phyloP scores from a whole-genome alignment of 2,888 invertebrate genomes.

The Monochamus alternatus region DNA sequence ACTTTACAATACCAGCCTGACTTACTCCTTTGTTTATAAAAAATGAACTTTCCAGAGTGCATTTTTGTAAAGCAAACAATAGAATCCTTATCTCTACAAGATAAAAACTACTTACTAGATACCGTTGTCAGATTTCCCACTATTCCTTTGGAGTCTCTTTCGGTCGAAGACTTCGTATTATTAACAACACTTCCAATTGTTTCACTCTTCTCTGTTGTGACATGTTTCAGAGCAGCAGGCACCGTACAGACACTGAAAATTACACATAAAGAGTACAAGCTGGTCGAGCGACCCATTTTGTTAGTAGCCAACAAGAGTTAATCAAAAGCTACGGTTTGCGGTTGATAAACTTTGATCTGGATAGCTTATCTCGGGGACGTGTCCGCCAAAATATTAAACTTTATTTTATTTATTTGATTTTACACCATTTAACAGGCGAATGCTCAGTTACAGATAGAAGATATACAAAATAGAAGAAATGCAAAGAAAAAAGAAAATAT shows the following conservation, averaged over 20 bases:
- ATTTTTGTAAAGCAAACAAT: too few species aligned
- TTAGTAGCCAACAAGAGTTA: neutral
- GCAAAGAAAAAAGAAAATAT: too few species aligned
- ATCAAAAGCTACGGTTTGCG: conserved; percentile 6
- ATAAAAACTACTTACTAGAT: conserved; percentile 21
- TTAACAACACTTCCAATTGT: conserved; percentile 2
- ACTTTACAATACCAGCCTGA: too few species aligned
- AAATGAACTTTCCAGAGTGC: too few species aligned
- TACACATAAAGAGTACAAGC: conserved; percentile 2
- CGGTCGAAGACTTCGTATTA: neutral
- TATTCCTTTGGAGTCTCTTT: neutral
- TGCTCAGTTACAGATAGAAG: too few species aligned
- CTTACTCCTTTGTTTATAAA: too few species aligned
- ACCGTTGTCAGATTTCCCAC: neutral
- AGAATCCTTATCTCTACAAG: neutral
- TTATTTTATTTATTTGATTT: too few species aligned
- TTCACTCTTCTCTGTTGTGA: conserved; percentile 18
- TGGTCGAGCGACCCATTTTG: conserved; percentile 10
- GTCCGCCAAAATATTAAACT: too few species aligned
- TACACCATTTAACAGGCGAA: too few species aligned
- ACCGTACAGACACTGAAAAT: conserved; percentile 20
- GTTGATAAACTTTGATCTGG: conserved; percentile 28
- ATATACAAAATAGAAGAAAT: too few species aligned
- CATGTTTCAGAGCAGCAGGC: conserved; percentile 8
- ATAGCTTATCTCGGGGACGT: conserved; percentile 6